phyloP scores from a whole-genome alignment of 1,140 invertebrate species.

The Drosophila ambigua region DNA sequence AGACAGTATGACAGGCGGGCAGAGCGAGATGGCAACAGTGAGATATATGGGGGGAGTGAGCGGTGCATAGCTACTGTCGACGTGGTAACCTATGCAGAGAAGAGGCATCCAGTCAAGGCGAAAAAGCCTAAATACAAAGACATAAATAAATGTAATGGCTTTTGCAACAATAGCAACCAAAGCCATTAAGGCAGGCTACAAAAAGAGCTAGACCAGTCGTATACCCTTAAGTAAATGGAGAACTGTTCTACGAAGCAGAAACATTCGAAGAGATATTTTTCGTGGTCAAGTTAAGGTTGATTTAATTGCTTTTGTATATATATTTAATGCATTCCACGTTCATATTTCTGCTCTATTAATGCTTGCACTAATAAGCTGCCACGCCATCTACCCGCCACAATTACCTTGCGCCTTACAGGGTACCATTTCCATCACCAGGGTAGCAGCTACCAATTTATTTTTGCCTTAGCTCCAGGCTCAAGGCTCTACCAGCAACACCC shows the following conservation, averaged over 20 bases:
- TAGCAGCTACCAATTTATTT: slow-evolving; percentile 63
- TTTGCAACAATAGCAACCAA: slow-evolving; percentile 51
- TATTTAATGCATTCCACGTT: too few species aligned
- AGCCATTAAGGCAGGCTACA: slow-evolving; percentile 12
- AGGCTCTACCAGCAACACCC: too few species aligned
- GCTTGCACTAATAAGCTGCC: too few species aligned
- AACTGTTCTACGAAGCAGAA: background rate
- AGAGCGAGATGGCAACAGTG: too few species aligned
- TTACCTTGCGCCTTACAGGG: background rate
- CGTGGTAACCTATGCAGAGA: slow-evolving; percentile 43
- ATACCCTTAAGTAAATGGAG: background rate
- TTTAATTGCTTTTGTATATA: background rate
- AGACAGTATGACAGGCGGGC: slow-evolving; percentile 22
- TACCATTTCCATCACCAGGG: slow-evolving; percentile 27
- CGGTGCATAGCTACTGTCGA: slow-evolving; percentile 22
- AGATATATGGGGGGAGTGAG: background rate
- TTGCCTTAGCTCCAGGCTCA: slow-evolving; percentile 24
- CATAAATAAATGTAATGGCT: slow-evolving; percentile 78
- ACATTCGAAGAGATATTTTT: background rate
- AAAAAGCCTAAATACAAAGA: slow-evolving; percentile 40
- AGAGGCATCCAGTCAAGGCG: slow-evolving; percentile 32
- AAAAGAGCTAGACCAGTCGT: background rate
- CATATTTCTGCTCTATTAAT: background rate
- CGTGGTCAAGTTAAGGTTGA: too few species aligned
- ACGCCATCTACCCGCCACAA: too few species aligned